Evolutionary conservation across 2,113 vertebrate species (phyloP), one percentile per base, ranked within the genome.

Genomic region (Hyaena hyaena): DNA sequence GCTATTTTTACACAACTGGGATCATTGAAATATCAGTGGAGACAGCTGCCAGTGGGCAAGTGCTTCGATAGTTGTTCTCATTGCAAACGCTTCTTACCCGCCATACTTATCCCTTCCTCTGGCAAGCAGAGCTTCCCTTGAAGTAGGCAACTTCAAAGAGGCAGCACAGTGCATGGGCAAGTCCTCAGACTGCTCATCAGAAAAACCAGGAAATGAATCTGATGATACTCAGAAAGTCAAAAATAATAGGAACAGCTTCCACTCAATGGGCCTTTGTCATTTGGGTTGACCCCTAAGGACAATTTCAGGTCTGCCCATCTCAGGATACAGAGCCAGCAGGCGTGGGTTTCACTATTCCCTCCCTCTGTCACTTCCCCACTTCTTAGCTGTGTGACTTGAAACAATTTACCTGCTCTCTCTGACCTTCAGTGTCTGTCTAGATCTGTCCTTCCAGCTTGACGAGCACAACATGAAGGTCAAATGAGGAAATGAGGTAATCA

Each of bases 1-100:
- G 11, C 94, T 97, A 97, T 97, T 96, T 96, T 96, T 95, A 86
- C 71, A 81, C 77, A 91, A 53, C 91, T 43, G 33, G 83, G 77
- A 84, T 96, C 61, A 93, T 48, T 81, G 77, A 69, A 90, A 45
- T 90, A 61, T 83, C 95, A 82, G 61, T 33, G 17, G 71, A 89
- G 28, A 39, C 93, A 86, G 86, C 94, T 92, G 94, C 73, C 95
- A 93, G 66, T 58, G 71, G 65, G 45, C 86, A 92, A 79, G 73
- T n/a, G 68, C 68, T 86, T 93, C 23, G 19, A 33, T 21, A 50
- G 80, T 31, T n/a, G 45, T 85, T 65, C 77, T 87, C 76, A 43
- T 10, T 85, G 79, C 92, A 93, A 79, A 63, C 35, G 35, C 94
- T 81, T 71, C 86, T 73, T 50, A 85, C 23, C n/a, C 28, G 10